phyloP scores from a whole-genome alignment of 1,140 invertebrate species.

The Brachionus angularis region DNA sequence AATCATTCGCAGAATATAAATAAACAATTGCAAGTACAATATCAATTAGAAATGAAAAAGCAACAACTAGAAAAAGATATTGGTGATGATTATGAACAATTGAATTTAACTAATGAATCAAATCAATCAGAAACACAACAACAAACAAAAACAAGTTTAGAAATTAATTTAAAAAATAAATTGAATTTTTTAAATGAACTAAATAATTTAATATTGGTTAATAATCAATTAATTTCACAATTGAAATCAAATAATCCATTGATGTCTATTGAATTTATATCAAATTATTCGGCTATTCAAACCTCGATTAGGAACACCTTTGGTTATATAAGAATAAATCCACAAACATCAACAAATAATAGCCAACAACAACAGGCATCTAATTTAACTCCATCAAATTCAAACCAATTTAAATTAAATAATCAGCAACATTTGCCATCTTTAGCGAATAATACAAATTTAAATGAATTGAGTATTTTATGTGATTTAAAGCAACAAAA shows the following conservation, averaged over 20 bases:
- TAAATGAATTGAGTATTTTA: constrained; percentile 6
- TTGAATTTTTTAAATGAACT: constrained; percentile 13
- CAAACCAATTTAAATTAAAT: too few relatives aligned
- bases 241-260: constrained; percentile 33
- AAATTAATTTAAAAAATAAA: background rate
- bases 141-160: background rate
- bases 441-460: too few relatives aligned
- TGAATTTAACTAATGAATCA: background rate
- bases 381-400: background rate
- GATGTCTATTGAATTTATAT: constrained; percentile 41
- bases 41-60: constrained; percentile 39
- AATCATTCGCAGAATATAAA: constrained; percentile 11
- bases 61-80: constrained; percentile 39
- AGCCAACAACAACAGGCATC: too few relatives aligned
- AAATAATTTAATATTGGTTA: constrained; percentile 29
- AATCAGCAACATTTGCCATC: too few relatives aligned
- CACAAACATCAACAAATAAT: constrained; percentile 19
- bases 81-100: constrained; percentile 22
- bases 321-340: constrained; percentile 42
- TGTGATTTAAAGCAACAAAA: background rate
- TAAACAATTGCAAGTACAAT: constrained; percentile 9
- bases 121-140: background rate
- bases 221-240: constrained; percentile 19
- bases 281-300: constrained; percentile 39
- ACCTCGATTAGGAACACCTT: constrained; percentile 42